Conservation (phyloP, 2,113 vertebrate genomes). For the Chunga burmeisteri region DNA sequence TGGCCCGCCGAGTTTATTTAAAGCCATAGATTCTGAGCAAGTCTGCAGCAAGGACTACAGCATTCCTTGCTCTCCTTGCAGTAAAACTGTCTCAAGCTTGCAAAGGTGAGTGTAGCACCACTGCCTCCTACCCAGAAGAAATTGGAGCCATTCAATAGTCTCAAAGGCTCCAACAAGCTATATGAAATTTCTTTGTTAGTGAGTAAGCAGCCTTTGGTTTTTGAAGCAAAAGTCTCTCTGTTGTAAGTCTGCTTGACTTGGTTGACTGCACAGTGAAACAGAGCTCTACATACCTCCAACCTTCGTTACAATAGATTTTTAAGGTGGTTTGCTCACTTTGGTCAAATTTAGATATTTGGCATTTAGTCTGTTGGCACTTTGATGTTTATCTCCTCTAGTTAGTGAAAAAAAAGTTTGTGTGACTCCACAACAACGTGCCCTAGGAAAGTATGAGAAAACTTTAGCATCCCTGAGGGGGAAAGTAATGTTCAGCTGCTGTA, state of each 20-base stretch:
- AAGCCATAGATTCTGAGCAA: constrained; percentile 1
- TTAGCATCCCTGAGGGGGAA: not conserved
- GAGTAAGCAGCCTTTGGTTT: not conserved
- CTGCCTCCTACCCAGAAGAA: not conserved
- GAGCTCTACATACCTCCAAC: not conserved
- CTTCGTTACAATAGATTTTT: not conserved
- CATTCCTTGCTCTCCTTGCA: not conserved
- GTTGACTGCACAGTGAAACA: not conserved
- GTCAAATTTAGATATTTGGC: not conserved
- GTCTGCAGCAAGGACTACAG: constrained; percentile 36
- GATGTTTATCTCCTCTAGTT: constrained; percentile 4
- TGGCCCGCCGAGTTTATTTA: constrained; percentile 36
- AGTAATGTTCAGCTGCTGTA: not conserved
- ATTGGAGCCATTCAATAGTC: not conserved
- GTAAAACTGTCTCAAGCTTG: not conserved
- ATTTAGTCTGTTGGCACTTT: not conserved
- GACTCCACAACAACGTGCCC: not conserved
- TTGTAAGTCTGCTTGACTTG: not conserved
- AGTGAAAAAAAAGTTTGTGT: not conserved
- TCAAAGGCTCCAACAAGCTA: not conserved
- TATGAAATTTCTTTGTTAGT: not conserved
- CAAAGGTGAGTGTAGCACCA: not conserved
- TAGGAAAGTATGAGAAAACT: not conserved
- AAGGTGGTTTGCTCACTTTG: not conserved
- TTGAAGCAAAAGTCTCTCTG: not conserved